Base-by-base conservation (phyloP, 1,140 invertebrate genomes). In the Tyrophagus putrescentiae region DNA sequence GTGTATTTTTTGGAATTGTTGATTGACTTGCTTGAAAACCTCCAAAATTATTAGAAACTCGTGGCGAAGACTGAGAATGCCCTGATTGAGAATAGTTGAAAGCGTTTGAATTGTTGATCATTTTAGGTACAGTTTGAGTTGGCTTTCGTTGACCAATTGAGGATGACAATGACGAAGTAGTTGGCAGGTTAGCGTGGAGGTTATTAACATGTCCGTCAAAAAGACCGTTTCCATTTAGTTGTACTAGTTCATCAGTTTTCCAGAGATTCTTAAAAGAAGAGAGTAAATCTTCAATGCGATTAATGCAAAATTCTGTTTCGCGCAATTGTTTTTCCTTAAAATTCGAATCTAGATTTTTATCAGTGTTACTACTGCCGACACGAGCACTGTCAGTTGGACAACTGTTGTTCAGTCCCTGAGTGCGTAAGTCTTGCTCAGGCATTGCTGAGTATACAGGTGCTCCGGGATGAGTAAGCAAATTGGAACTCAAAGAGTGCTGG, bases 221-320 rank as follows among this genome's bases (percentile, higher is more conserved):
- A n/a, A n/a, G n/a, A n/a, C n/a, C n/a, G n/a, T n/a, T n/a, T n/a
- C n/a, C n/a, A 31, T 54, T 54, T n/a, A 25, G 45, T 7, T 48
- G 7, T 21, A 7, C 18, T 13, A 7, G 6, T 7, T 48, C 18
- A 25, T 6, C 7, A 9, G 18, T 34, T 32, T 54, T 54, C 21
- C 32, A 23, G n/a, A 54, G 27, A 9, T 54, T 54, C 25, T 54
- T 54, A 31, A 54, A 54, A n/a, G 52, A 54, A 29, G n/a, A 31
- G 31, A 54, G 3, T 3, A 54, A 27, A 54, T 54, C 52, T 27
- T 27, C 52, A 2, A 54, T 54, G n/a, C 52, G 27, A 54, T 54
- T 33, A 3, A 54, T 31, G 25, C 39, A 54, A 54, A 54, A 25
- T 54, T 54, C 52, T 11, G 13, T 13, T 3, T 54, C 13, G 11